Base-by-base conservation (phyloP, 2,797 vertebrate species). In the Chelon labrosus region DNA sequence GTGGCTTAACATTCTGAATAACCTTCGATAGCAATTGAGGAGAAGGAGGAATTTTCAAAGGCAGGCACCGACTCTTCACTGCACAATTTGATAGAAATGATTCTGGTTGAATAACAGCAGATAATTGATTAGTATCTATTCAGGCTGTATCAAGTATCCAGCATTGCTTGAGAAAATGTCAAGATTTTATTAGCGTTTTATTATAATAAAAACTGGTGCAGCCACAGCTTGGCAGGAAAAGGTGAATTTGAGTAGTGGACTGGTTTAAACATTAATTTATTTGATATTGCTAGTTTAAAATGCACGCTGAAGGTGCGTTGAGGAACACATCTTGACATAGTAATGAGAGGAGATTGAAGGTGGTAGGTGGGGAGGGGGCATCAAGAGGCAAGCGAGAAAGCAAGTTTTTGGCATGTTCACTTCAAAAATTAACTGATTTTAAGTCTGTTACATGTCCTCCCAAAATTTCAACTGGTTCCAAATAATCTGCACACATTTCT, bases 101-200 rank as follows among this genome's bases (percentile, higher is more conserved):
- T 42, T 56, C 38, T 65, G 57, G 49, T 38, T 39, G 54, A 80
- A 72, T 57, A 65, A 70, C 46, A n/a, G 62, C 31, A 53, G 31
- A 52, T 75, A 73, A 78, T 73, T 87, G 71, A 80, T 76, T 68
- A 31, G 16, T 49, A 65, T 56, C 47, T 52, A n/a, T 83, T 68
- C 54, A 69, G 11, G 22, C 64, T 44, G 3, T 56, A 47, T 58
- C 42, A 73, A 52, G 27, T 37, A 69, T 76, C 38, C 52, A 53
- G 6, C 55, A 42, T 20, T 46, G 58, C 70, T 59, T 7, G 5
- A 64, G 52, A 75, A 77, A 72, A 69, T 79, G 61, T 72, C 75
- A 52, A 49, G 54, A 58, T 73, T 59, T 53, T 31, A 63, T 82
- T 42, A 16, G 12, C 14, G 7, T 53, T 17, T 47, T 13, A 16